Evolutionary conservation across 2,888 invertebrate species (phyloP).

Genomic region (Cartodere bifasciata): DNA sequence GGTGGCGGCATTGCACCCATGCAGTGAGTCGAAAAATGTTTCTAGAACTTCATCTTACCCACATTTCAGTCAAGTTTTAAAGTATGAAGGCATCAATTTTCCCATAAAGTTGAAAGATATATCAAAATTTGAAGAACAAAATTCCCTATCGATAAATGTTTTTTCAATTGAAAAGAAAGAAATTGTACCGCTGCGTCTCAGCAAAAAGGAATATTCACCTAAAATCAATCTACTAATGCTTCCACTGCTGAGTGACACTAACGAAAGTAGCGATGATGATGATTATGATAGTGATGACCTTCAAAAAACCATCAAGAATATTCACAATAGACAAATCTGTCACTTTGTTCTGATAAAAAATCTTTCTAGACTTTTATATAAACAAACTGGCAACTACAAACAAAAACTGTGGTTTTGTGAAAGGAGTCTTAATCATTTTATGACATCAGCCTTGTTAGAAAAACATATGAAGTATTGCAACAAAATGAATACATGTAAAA

Average conservation of each 20-base stretch:
- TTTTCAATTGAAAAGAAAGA: slow-evolving; percentile 9
- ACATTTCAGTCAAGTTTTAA: slow-evolving; percentile 9
- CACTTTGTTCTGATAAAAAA: slow-evolving; percentile 16
- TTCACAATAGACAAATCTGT: too few species aligned
- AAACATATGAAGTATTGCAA: slow-evolving; percentile 9
- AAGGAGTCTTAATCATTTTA: slow-evolving; percentile 9
- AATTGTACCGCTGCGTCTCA: slow-evolving; percentile 11
- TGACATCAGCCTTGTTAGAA: neutral
- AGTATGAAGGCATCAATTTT: slow-evolving; percentile 16
- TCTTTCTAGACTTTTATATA: slow-evolving; percentile 10
- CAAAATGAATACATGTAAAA: slow-evolving; percentile 7
- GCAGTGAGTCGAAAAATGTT: too few species aligned
- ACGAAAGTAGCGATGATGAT: slow-evolving; percentile 8
- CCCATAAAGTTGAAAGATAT: slow-evolving; percentile 16
- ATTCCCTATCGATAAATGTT: slow-evolving; percentile 15
- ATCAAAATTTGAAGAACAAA: slow-evolving; percentile 15
- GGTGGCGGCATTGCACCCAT: too few species aligned
- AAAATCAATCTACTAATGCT: slow-evolving; percentile 13
- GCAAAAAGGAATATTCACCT: slow-evolving; percentile 6
- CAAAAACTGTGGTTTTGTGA: slow-evolving; percentile 12
- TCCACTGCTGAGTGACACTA: too few species aligned
- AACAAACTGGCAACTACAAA: slow-evolving; percentile 10
- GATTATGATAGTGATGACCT: slow-evolving; percentile 6
- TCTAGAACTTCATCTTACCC: too few species aligned
- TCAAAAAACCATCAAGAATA: too few species aligned